phyloP scores from a whole-genome alignment of 2,888 invertebrate genomes.

The Andrena bicolor region DNA sequence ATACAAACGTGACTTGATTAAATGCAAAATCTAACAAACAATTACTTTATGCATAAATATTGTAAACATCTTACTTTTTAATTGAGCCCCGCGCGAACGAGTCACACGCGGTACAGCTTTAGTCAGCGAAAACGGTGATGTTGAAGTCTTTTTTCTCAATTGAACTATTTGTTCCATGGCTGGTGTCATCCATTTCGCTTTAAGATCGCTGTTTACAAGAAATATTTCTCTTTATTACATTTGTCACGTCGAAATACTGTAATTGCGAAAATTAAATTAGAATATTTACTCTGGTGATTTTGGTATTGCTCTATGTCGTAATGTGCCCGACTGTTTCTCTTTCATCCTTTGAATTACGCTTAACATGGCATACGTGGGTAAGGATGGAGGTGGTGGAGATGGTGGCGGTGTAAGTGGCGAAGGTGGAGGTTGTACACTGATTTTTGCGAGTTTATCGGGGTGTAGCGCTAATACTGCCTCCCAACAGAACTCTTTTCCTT shows the following conservation, averaged over 20 bases:
- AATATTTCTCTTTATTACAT: not conserved
- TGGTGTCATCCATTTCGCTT: conserved; percentile 82
- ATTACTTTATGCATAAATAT: not conserved
- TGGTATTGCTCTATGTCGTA: conserved; percentile 71
- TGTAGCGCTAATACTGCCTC: conserved; percentile 85
- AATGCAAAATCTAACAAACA: not conserved
- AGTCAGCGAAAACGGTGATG: conserved; percentile 39
- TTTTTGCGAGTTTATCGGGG: conserved; percentile 85
- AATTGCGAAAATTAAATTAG: conserved; percentile 15
- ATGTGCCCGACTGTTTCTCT: conserved; percentile 85
- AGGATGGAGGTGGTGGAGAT: conserved; percentile 78
- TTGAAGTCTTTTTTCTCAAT: conserved; percentile 73
- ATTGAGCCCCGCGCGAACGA: conserved; percentile 78
- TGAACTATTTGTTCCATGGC: conserved; percentile 82
- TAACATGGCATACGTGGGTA: conserved; percentile 91
- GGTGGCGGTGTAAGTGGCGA: conserved; percentile 77
- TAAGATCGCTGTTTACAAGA: conserved; percentile 73
- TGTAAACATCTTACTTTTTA: conserved; percentile 77
- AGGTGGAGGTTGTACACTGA: conserved; percentile 75
- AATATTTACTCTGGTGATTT: conserved; percentile 79
- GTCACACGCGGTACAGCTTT: conserved; percentile 74
- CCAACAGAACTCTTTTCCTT: conserved; percentile 84
- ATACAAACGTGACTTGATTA: conserved; percentile 25
- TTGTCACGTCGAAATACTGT: not conserved
- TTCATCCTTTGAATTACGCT: conserved; percentile 88